These are phyloP conservation scores for Drosophila meridiana DNA, from an alignment of 2,888 invertebrate species.

Conservation along the genomic window DNA sequence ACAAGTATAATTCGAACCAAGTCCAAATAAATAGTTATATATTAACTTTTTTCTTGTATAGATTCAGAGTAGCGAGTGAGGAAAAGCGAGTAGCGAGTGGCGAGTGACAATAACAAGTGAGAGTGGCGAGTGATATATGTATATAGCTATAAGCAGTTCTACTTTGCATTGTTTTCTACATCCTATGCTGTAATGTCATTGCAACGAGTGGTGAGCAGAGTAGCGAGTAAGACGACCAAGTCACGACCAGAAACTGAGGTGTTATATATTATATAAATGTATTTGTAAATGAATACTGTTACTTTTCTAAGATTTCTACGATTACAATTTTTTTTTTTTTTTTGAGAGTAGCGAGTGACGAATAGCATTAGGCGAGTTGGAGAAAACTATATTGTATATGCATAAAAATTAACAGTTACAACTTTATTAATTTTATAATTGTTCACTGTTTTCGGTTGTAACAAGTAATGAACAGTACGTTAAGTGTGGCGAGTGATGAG, in stretches of 20 bases:
- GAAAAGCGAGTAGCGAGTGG: background rate
- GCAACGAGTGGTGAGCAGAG: background rate
- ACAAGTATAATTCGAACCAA: background rate
- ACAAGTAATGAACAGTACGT: background rate
- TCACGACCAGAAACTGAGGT: background rate
- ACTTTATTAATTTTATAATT: background rate
- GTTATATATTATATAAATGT: background rate
- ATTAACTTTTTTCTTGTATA: background rate
- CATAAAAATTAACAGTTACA: background rate
- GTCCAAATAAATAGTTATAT: constrained; percentile 7
- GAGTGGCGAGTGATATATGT: background rate
- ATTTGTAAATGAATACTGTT: background rate
- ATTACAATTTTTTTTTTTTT: background rate
- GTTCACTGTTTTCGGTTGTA: background rate
- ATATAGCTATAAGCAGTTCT: background rate
- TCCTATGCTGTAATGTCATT: background rate
- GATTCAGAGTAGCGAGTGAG: background rate
- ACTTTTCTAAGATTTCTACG: background rate
- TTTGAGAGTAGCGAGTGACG: background rate
- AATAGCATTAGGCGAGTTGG: background rate
- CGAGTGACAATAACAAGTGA: background rate
- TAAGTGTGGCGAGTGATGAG: no score
- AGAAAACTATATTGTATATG: background rate
- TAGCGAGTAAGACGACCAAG: background rate
- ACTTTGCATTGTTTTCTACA: background rate